These are phyloP conservation scores for Penelope pileata DNA, from an alignment of 2,113 vertebrate genomes.

Conservation along the genomic window DNA sequence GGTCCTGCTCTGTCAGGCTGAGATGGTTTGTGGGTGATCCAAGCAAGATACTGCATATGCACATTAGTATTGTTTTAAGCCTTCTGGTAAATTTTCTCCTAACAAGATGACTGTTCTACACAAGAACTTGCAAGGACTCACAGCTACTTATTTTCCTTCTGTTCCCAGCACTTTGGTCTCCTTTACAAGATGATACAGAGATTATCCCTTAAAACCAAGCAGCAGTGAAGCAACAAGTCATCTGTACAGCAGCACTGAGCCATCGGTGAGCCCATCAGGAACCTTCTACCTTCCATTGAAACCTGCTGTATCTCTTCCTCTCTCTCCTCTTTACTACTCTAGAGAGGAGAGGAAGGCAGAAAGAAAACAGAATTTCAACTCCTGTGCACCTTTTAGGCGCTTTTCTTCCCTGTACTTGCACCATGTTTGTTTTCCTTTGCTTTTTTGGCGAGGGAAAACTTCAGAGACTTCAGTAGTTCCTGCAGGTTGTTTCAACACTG, in stretches of 20 bases:
- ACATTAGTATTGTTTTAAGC: not conserved
- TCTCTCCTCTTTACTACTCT: constrained; percentile 9
- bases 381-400: constrained; percentile 3
- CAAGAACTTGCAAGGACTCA: not conserved
- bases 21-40: not conserved
- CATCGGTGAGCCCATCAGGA: constrained; percentile 35
- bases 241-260: constrained; percentile 37
- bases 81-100: not conserved
- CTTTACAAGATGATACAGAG: constrained; percentile 89
- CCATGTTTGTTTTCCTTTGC: constrained; percentile 8
- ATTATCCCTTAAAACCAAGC: constrained; percentile 88
- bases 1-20: not conserved
- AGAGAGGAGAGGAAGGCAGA: constrained; percentile 14
- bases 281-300: constrained; percentile 28
- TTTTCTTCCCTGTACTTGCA: constrained; percentile 14
- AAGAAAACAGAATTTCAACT: constrained; percentile 12
- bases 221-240: constrained; percentile 73
- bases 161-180: constrained; percentile 87
- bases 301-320: constrained; percentile 6
- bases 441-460: not conserved
- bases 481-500: not conserved
- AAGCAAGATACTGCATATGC: not conserved
- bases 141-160: not conserved
- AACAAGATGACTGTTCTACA: too few relatives aligned
- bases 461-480: not conserved